Evolutionary conservation across 2,888 invertebrate species (phyloP), one percentile per base, ranked within the genome.

Genomic region (Diarsia mendica): DNA sequence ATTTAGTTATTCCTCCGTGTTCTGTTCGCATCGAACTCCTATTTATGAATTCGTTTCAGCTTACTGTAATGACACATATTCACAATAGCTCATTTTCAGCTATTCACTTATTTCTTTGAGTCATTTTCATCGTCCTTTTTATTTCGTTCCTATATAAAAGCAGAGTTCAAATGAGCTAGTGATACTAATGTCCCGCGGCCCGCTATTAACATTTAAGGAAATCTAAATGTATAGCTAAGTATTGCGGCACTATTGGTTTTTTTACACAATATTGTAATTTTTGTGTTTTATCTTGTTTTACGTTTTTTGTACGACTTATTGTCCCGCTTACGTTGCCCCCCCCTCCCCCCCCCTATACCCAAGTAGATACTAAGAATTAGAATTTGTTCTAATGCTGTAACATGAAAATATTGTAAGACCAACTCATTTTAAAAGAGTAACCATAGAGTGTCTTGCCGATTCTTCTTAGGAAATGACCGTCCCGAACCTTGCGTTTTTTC

Each of bases 71-170:
- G 49, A 5, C 48, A 58, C 23, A 51, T 65, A 10, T 18, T 58
- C 63, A 78, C 80, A 82, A 81, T 82, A 77, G 72, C n/a, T 81
- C 82, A 77, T 81, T 82, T 73, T 44, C 66, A 69, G 39, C 63
- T 49, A 82, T 81, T 82, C 73, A 81, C 18, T 18, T 3, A 60
- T 68, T 68, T 77, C 65, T 80, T 68, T 72, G 2, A 11, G 15
- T 39, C 39, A 20, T 61, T 60, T 75, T 76, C 39, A n/a, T 15
- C 15, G 13, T 69, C 33, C 13, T 44, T 60, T 75, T 15, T 48
- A 65, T 5, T 49, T 49, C 23, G 23, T 44, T 15, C 20, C 33
- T 20, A 20, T 13, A 3, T 39, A 39, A 39, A 3, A 58, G 18
- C 28, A 49, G 3, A 28, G 0, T 4, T 63, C n/a, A 49, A 64